Evolutionary conservation across 1,140 invertebrate genomes (phyloP).

Genomic region (Matsumurasca onukii): DNA sequence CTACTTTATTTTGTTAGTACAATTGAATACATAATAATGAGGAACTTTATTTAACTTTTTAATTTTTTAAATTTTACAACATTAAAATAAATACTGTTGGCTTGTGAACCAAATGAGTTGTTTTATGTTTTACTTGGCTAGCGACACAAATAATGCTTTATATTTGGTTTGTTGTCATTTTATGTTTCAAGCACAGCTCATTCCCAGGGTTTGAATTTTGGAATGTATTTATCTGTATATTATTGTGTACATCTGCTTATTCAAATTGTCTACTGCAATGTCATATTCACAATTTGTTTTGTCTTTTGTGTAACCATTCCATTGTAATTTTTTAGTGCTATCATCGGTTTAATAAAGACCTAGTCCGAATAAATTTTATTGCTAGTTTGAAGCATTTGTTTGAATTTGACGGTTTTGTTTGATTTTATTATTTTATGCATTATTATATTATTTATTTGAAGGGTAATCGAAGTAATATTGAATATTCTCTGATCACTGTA

Average conservation of each 20-base stretch:
- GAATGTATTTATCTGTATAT: constrained; percentile 22
- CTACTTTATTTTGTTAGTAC: background rate
- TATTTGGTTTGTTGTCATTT: background rate
- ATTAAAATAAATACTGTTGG: background rate
- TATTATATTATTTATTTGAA: background rate
- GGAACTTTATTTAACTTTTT: background rate
- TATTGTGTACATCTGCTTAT: constrained; percentile 8
- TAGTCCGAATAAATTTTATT: too few relatives aligned
- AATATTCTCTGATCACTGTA: too few relatives aligned
- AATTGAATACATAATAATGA: background rate
- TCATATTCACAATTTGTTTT: constrained; percentile 8
- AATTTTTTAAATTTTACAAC: background rate
- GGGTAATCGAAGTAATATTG: too few relatives aligned
- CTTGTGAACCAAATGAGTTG: background rate
- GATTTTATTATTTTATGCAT: background rate
- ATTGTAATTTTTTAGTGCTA: background rate
- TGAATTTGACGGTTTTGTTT: background rate
- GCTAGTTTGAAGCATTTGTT: background rate
- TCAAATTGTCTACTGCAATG: background rate
- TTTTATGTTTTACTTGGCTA: background rate
- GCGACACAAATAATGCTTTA: background rate
- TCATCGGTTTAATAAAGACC: background rate
- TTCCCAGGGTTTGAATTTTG: too few relatives aligned
- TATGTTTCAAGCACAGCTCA: background rate
- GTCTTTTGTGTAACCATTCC: background rate